Evolutionary conservation across 1,140 invertebrate genomes (phyloP).

Genomic region (Drosophila suzukii): DNA sequence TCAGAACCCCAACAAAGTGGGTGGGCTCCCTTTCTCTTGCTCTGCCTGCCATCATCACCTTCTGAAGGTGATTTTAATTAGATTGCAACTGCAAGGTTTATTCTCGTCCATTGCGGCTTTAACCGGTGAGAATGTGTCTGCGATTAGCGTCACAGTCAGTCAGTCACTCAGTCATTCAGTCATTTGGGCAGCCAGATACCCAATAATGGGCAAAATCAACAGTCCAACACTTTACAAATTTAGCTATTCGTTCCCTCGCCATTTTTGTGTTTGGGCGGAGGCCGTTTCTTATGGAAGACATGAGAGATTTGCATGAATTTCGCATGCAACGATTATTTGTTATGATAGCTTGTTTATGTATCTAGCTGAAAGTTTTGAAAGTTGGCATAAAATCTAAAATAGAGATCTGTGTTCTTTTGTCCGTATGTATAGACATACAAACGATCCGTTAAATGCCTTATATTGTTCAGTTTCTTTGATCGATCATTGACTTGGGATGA

Average conservation of each 20-base stretch:
- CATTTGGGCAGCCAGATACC: conserved; percentile 12
- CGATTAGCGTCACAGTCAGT: conserved; percentile 42
- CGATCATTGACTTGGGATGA: background rate
- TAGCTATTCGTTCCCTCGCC: background rate
- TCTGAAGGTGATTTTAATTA: conserved; percentile 77
- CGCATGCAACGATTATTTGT: conserved; percentile 35
- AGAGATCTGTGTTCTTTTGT: conserved; percentile 7
- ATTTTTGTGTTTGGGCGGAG: too few species aligned
- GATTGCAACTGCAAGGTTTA: conserved; percentile 54
- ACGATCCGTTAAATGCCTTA: conserved; percentile 17
- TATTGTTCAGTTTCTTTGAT: conserved; percentile 13
- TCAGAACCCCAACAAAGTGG: conserved; percentile 18
- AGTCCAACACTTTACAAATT: conserved; percentile 15
- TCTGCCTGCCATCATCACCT: conserved; percentile 40
- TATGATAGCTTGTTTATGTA: conserved; percentile 18
- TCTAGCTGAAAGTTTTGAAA: conserved; percentile 52
- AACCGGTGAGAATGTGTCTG: conserved; percentile 35
- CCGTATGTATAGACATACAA: background rate
- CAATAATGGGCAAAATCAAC: conserved; percentile 25
- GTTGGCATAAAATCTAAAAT: conserved; percentile 15
- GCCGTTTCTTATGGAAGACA: background rate
- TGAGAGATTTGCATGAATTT: conserved; percentile 56
- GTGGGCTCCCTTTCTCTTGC: background rate
- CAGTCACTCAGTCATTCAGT: background rate
- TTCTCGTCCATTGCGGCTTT: conserved; percentile 15